phyloP scores from a whole-genome alignment of 2,888 invertebrate species.

The Archips crataeganus region DNA sequence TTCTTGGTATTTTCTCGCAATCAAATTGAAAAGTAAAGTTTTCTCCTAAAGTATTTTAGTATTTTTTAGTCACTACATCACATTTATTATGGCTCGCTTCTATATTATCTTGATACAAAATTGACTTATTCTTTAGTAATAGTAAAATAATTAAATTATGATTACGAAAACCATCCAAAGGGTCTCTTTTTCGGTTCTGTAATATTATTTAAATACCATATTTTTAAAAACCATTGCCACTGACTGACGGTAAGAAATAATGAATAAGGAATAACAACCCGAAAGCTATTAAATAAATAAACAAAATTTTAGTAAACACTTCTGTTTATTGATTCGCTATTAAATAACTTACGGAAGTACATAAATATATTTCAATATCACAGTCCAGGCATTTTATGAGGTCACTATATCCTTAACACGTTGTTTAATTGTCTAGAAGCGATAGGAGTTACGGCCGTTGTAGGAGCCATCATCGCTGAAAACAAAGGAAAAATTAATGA shows the following conservation, averaged over 20 bases:
- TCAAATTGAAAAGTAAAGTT: no score
- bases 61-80: no score
- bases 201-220: no score
- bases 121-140: no score
- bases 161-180: no score
- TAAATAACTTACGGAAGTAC: constrained; percentile 52
- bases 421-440: constrained; percentile 47
- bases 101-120: no score
- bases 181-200: no score
- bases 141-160: no score
- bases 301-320: constrained; percentile 6
- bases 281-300: neutral
- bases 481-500: constrained; percentile 44
- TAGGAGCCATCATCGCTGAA: constrained; percentile 70
- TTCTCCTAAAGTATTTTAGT: no score
- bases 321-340: constrained; percentile 46
- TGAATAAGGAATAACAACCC: neutral
- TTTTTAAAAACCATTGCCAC: no score
- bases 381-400: constrained; percentile 71
- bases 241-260: neutral
- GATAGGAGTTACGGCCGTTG: constrained; percentile 60
- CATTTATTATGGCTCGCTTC: no score
- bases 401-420: constrained; percentile 52
- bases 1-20: no score
- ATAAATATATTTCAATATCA: constrained; percentile 63